These are phyloP conservation scores for Epistrophe grossulariae DNA, from an alignment of 2,888 invertebrate species.

Conservation along the genomic window DNA sequence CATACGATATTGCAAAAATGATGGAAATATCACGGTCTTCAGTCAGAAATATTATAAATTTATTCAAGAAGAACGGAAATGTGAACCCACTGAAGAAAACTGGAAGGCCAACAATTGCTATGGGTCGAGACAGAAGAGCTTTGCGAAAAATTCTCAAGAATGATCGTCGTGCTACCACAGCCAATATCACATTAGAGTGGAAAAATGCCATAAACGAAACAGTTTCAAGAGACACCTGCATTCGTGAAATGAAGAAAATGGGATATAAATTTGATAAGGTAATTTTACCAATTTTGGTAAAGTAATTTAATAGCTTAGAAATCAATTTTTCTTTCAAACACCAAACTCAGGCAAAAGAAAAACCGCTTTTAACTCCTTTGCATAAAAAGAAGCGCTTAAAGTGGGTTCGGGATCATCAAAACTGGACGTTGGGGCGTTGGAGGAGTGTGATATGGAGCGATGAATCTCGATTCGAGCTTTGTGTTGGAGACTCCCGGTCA, in stretches of 20 bases:
- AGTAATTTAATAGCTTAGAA: not conserved
- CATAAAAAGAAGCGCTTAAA: too few species aligned
- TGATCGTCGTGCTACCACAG: slow-evolving; percentile 31
- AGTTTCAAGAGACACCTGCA: too few species aligned
- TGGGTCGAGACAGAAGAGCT: slow-evolving; percentile 21
- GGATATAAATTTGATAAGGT: slow-evolving; percentile 27
- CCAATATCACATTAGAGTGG: slow-evolving; percentile 34
- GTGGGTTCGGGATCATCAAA: too few species aligned
- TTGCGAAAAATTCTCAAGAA: slow-evolving; percentile 14
- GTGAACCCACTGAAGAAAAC: not conserved
- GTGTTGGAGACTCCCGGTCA: too few species aligned
- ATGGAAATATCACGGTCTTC: not conserved
- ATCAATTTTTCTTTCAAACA: slow-evolving; percentile 18
- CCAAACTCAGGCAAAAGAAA: slow-evolving; percentile 38
- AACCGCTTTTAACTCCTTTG: slow-evolving; percentile 1
- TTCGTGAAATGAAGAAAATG: too few species aligned
- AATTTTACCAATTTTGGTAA: not conserved
- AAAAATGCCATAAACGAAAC: too few species aligned
- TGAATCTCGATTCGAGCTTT: too few species aligned
- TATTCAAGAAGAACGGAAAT: not conserved
- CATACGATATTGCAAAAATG: not conserved
- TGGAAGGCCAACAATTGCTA: slow-evolving; percentile 6
- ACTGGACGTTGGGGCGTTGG: too few species aligned
- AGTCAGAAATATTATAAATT: not conserved
- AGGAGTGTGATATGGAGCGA: too few species aligned